A percentile compares a stretch with the other conserved stretches of the same genome.
phyloP scores from a whole-genome alignment of 1,140 invertebrate genomes.

The Calephelis virginiensis region DNA sequence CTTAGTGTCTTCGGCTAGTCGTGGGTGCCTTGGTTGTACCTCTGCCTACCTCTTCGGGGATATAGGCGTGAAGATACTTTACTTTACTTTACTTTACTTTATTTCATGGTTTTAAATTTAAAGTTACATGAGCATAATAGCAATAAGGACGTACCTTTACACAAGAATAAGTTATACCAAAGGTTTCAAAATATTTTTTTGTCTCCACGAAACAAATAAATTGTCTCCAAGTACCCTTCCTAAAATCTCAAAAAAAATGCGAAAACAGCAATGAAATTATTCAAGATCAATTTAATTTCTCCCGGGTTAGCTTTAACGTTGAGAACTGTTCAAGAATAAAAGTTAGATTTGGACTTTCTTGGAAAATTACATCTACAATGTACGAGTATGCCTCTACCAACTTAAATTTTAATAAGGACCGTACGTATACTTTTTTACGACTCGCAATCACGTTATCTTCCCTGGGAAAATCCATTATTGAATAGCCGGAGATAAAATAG shows the following conservation, averaged over 20 bases:
- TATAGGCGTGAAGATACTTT: too few relatives aligned
- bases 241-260: conserved; percentile 43
- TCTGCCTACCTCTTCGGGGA: too few relatives aligned
- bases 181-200: too few relatives aligned
- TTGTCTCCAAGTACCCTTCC: too few relatives aligned
- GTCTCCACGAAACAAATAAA: too few relatives aligned
- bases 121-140: too few relatives aligned
- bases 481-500: conserved; percentile 1
- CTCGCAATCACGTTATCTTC: conserved; percentile 12
- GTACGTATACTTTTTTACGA: conserved; percentile 17
- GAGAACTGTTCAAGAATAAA: conserved; percentile 37
- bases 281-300: conserved; percentile 57
- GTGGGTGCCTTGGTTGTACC: too few relatives aligned
- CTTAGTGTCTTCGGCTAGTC: too few relatives aligned
- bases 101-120: too few relatives aligned
- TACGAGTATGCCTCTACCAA: conserved; percentile 27
- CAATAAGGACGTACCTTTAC: too few relatives aligned
- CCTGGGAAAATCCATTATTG: conserved; percentile 11
- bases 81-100: too few relatives aligned
- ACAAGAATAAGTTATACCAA: too few relatives aligned
- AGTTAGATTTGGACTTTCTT: conserved; percentile 17
- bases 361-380: conserved; percentile 39
- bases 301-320: conserved; percentile 35
- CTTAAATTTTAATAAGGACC: conserved; percentile 34
- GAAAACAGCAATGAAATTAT: conserved; percentile 54